Evolutionary conservation across 2,888 invertebrate genomes (phyloP), one percentile per base, ranked within the genome.

Genomic region (Rhogogaster chlorosoma): DNA sequence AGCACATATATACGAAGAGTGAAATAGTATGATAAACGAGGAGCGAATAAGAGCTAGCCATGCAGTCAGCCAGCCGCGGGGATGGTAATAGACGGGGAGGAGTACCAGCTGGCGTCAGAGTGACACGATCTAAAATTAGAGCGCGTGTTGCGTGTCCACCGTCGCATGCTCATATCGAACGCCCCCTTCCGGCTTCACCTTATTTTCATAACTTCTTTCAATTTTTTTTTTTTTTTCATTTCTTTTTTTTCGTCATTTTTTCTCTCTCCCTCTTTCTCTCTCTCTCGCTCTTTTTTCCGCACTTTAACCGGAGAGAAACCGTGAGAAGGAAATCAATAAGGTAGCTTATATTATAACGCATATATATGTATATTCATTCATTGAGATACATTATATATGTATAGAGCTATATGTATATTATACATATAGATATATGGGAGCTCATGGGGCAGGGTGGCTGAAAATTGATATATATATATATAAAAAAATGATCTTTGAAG

Each of bases 61-160:
- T 42, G 70, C 26, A 75, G 53, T 67, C 18, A 32, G 38, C 38
- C 42, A 67, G 26, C 45, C 26, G 83, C 32, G 42, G 45, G 83
- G 67, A 83, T 83, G 18, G 91, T 93, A 93, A 93, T 93, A 89
- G 91, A 70, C 88, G 91, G 91, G 93, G 92, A 91, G 92, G 91
- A 88, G 91, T 89, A 89, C 90, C 92, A 92, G 89, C 92, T 92
- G 92, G 93, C 92, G 91, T 92, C 89, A 90, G 92, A 92, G 92
- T 92, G 93, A 93, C 93, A 93, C 93, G 92, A 93, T 93, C 93
- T 93, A 92, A 92, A 92, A 93, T 93, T 93, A 93, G 93, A 92
- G 92, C 90, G 90, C 87, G 91, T 89, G 88, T 92, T 93, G 93
- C 93, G 93, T 93, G 93, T 91, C 92, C 92, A 93, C 92, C 91